phyloP scores from a whole-genome alignment of 64 coral and sea anemone genomes.

The Exaiptasia diaphana region DNA sequence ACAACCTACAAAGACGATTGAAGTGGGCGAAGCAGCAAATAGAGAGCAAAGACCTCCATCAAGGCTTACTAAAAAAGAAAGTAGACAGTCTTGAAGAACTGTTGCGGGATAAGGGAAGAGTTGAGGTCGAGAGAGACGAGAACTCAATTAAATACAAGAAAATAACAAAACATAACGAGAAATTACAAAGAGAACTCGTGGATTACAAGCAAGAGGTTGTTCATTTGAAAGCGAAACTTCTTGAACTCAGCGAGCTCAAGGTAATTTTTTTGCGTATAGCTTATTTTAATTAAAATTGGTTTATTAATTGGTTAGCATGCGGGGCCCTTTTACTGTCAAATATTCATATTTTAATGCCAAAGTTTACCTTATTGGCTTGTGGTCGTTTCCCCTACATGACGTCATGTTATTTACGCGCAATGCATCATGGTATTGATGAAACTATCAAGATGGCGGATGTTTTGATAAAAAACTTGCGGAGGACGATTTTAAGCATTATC shows the following conservation, averaged over 20 bases:
- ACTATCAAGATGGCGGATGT: too few species aligned
- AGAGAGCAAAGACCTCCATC: constrained; percentile 85
- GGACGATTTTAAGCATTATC: too few species aligned
- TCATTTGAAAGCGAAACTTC: constrained; percentile 52
- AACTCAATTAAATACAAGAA: constrained; percentile 86
- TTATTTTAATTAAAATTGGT: too few species aligned
- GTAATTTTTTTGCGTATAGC: too few species aligned
- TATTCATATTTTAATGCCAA: too few species aligned
- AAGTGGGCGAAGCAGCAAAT: constrained; percentile 96
- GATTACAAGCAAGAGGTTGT: constrained; percentile 87
- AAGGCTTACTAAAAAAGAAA: constrained; percentile 80
- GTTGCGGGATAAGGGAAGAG: constrained; percentile 61
- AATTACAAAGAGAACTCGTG: constrained; percentile 79
- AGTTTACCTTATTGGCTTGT: too few species aligned
- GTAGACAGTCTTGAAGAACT: constrained; percentile 67
- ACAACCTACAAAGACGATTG: constrained; percentile 76
- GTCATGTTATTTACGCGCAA: too few species aligned
- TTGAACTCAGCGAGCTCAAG: constrained; percentile 77
- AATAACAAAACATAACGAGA: constrained; percentile 85
- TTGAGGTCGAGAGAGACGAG: constrained; percentile 78
- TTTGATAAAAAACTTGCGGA: too few species aligned
- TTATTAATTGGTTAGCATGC: too few species aligned
- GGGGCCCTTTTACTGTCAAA: too few species aligned
- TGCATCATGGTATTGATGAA: too few species aligned
- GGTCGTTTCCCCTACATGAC: too few species aligned